A percentile compares a stretch with the other conserved stretches of the same genome.
Evolutionary conservation across 2,113 vertebrate species (phyloP).

Genomic region (Oxyura jamaicensis): DNA sequence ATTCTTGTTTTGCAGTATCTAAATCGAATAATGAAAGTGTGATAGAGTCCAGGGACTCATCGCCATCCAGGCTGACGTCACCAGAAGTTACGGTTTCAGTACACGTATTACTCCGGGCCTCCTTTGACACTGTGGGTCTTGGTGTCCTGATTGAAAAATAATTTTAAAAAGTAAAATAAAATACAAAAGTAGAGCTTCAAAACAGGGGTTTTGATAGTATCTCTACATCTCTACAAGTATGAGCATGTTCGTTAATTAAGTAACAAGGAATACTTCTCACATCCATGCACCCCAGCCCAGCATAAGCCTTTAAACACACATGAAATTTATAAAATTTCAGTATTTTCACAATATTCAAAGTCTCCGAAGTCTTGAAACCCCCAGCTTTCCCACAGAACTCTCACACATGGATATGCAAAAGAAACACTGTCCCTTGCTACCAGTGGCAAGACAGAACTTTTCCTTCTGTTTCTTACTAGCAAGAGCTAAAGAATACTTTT

Average conservation of each 20-base stretch:
- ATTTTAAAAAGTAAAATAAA: neutral
- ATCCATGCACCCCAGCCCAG: neutral
- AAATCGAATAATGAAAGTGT: rapidly evolving
- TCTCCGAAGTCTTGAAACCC: neutral
- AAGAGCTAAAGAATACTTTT: neutral
- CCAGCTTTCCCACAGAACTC: neutral
- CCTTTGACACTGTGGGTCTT: rapidly evolving
- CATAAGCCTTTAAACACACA: neutral
- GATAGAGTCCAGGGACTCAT: rapidly evolving
- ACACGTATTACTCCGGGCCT: neutral
- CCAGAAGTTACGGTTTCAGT: neutral
- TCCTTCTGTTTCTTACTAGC: neutral
- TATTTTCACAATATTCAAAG: neutral
- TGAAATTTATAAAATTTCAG: neutral
- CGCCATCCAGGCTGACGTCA: neutral
- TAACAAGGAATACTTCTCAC: neutral
- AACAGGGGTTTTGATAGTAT: neutral
- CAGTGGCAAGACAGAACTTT: neutral
- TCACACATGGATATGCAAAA: neutral
- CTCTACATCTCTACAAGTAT: neutral
- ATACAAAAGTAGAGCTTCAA: neutral
- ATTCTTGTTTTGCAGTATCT: slow-evolving; percentile 24
- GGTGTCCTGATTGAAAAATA: neutral
- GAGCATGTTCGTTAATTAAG: rapidly evolving
- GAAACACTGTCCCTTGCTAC: neutral